Evolutionary conservation across 1,140 invertebrate genomes (phyloP).

Genomic region (Choristoneura fumiferana): DNA sequence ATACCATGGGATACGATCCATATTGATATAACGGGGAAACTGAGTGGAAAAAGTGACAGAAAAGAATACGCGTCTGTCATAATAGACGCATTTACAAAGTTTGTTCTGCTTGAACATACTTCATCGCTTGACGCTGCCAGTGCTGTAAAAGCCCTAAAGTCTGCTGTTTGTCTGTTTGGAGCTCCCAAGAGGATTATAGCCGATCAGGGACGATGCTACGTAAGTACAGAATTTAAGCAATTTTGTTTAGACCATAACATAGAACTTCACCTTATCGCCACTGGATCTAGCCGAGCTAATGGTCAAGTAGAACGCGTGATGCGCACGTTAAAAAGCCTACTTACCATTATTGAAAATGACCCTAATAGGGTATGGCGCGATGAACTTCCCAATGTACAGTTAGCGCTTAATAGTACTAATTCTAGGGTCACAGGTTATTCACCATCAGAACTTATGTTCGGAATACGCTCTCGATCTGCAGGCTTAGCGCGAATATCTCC

Average conservation of each 20-base stretch:
- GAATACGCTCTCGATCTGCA: not conserved
- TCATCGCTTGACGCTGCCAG: not conserved
- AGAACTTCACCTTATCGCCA: constrained; percentile 30
- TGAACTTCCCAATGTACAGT: constrained; percentile 13
- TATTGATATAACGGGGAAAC: not conserved
- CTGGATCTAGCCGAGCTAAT: constrained; percentile 28
- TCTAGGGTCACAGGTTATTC: constrained; percentile 18
- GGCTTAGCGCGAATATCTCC: constrained; percentile 9
- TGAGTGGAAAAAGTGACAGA: too few relatives aligned
- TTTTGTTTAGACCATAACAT: not conserved
- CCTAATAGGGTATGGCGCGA: constrained; percentile 5
- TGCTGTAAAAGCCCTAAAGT: not conserved
- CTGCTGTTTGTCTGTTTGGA: not conserved
- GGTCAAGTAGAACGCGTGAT: constrained; percentile 24
- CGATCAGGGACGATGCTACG: not conserved
- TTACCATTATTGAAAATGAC: constrained; percentile 8
- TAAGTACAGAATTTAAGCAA: not conserved
- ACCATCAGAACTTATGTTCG: constrained; percentile 17
- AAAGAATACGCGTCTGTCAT: too few relatives aligned
- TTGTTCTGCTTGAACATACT: not conserved
- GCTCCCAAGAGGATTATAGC: not conserved
- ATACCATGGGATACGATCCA: not conserved
- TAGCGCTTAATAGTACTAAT: constrained; percentile 10
- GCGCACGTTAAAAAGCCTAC: constrained; percentile 18
- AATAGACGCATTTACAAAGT: not conserved